Base-by-base conservation (phyloP, 53 echinoderm and acorn worm species). In the Echinometra lucunter region DNA sequence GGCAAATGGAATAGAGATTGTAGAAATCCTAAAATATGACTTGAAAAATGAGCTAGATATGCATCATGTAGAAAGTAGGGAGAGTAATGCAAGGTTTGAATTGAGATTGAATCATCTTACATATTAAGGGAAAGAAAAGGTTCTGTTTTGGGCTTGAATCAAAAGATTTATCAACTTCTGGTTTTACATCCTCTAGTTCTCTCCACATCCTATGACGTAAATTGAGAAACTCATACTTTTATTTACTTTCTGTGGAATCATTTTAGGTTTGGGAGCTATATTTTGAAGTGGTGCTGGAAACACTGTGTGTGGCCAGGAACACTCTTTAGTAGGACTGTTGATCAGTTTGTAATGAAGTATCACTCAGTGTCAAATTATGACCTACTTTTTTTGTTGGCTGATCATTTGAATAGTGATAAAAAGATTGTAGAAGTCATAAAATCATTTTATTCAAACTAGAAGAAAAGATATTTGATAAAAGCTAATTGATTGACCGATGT, bases 201-300 rank as follows among this genome's bases (percentile, higher is more conserved):
- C 85, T 13, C 45, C 37, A 85, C 49, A 85, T 85, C 85, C 85
- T 85, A n/a, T 85, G 85, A 85, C 85, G 85, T 49, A 25, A 49
- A n/a, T 13, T n/a, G 47, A 47, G 27, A 30, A 85, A 85, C 85
- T 49, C 18, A n/a, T n/a, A n/a, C n/a, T n/a, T n/a, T n/a, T n/a
- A n/a, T n/a, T 85, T 85, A 37, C n/a, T 85, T 85, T 85, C 85
- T 47, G 85, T 49, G 47, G n/a, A 9, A 47, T 85, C 13, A 28
- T 45, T 47, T 85, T 16, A 85, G 19, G 35, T 38, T 21, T 78
- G 42, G 78, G 40, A 42, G 78, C 34, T 28, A 78, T 18, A 7
- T 78, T 19, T 78, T 40, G 21, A 40, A 40, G 40, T 35, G 78
- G 28, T 40, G 78, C 40, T 78, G 21, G 78, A 42, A 42, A 40